Evolutionary conservation across 2,797 vertebrate genomes (phyloP).

Genomic region (Sitta carolinensis): DNA sequence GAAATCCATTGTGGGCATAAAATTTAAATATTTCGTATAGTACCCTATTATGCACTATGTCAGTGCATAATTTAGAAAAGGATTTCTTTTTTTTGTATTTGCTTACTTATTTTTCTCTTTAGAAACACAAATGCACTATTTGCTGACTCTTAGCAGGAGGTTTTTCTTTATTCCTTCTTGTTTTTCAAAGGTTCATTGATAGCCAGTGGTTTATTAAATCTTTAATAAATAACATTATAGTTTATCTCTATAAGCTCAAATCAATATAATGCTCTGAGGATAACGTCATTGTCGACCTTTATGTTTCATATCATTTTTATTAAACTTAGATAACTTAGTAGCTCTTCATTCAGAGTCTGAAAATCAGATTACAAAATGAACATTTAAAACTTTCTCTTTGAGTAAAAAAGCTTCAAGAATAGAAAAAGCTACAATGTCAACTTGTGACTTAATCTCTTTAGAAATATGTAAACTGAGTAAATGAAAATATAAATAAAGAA

Average conservation of each 20-base stretch:
- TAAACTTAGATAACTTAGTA: constrained; percentile 34
- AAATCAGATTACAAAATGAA: background rate
- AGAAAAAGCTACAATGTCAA: background rate
- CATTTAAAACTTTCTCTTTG: background rate
- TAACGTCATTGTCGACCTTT: constrained; percentile 22
- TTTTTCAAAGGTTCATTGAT: background rate
- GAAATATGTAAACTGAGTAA: background rate
- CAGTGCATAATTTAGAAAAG: background rate
- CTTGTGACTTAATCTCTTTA: background rate
- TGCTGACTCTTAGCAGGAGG: background rate
- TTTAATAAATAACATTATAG: constrained; percentile 47
- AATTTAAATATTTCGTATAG: background rate
- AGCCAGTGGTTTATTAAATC: constrained; percentile 45
- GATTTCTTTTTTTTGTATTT: background rate
- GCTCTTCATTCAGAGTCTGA: constrained; percentile 2
- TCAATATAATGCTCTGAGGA: constrained; percentile 33
- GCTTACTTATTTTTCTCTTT: background rate
- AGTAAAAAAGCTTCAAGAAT: background rate
- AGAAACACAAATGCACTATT: background rate
- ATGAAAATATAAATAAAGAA: background rate
- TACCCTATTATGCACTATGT: too few species aligned
- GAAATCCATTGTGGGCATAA: background rate
- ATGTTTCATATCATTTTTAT: constrained; percentile 37
- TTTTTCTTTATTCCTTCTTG: background rate
- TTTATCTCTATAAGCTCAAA: constrained; percentile 38